Evolutionary conservation across 2,888 invertebrate species (phyloP), one percentile per base, ranked within the genome.

Genomic region (Dioctria rufipes): DNA sequence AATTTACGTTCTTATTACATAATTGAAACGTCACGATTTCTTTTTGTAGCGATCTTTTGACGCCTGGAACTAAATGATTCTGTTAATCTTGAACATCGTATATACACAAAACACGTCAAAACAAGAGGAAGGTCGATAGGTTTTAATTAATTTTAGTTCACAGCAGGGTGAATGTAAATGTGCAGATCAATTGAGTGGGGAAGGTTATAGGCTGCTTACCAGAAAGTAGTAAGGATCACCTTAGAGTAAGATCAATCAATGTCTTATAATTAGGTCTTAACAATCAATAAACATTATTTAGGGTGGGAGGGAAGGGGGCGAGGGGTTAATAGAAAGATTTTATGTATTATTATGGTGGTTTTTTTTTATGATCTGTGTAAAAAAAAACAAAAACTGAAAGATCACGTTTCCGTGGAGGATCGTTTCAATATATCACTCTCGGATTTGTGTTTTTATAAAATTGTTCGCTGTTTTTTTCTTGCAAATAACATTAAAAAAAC

Each of bases 131-230:
- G 54, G 54, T n/a, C n/a, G 54, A 54, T 3, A 54, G 54, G 54
- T 5, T n/a, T 54, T 54, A 11, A 54, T 11, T 54, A 4, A 11
- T 11, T 11, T 54, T 54, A 54, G 11, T 54, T 54, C 54, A 11
- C 54, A 54, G 54, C 54, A 54, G 54, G 54, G 11, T 54, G 54
- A n/a, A 54, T 54, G 54, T 54, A 54, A 54, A 54, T 54, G 54
- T 25, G 25, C 6, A 54, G 54, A 54, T 11, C 54, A 6, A 54
- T 11, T 25, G 25, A 54, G 4, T 4, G 3, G 11, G 9, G 4
- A 4, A 11, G n/a, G 4, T 3, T n/a, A 11, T 6, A 11, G 4
- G n/a, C 1, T 6, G 9, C 11, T n/a, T 11, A 6, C 54, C 9
- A 54, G 3, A 2, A 54, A 54, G 54, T 54, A 54, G 54, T 54